Conservation (phyloP, 1,140 invertebrate genomes). For the Drosophila neocordata region DNA sequence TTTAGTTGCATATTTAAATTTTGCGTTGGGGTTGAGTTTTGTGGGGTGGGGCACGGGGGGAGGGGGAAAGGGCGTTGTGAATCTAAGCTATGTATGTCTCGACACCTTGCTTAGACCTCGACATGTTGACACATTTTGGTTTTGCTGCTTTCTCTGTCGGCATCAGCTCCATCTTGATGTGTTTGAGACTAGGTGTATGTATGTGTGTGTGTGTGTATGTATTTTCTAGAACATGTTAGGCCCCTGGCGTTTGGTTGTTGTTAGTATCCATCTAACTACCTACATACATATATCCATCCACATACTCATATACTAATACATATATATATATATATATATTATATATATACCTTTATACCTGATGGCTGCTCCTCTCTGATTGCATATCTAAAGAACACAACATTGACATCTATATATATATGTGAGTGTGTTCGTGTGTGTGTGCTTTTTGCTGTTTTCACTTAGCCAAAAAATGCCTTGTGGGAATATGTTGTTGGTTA, state of each 20-base stretch:
- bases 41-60: neutral
- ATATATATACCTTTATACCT: conserved; percentile 17
- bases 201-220: conserved; percentile 14
- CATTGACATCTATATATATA: conserved; percentile 19
- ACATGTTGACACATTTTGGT: conserved; percentile 49
- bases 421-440: conserved; percentile 12
- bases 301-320: conserved; percentile 8
- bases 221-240: conserved; percentile 24
- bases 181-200: neutral
- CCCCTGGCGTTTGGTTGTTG: conserved; percentile 16
- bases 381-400: conserved; percentile 47
- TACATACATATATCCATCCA: conserved; percentile 1
- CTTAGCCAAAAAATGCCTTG: conserved; percentile 40
- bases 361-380: conserved; percentile 31
- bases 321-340: neutral
- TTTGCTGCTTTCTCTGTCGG: conserved; percentile 12
- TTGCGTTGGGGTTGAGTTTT: conserved; percentile 6
- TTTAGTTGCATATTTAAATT: conserved; percentile 78
- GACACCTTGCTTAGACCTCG: conserved; percentile 13
- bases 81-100: conserved; percentile 9
- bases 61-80: neutral
- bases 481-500: conserved; percentile 48
- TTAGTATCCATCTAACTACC: conserved; percentile 18
- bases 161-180: conserved; percentile 23
- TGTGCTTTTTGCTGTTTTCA: conserved; percentile 37